These are phyloP conservation scores for Discoglossus pictus DNA, from an alignment of 2,797 vertebrate species.

Conservation along the genomic window DNA sequence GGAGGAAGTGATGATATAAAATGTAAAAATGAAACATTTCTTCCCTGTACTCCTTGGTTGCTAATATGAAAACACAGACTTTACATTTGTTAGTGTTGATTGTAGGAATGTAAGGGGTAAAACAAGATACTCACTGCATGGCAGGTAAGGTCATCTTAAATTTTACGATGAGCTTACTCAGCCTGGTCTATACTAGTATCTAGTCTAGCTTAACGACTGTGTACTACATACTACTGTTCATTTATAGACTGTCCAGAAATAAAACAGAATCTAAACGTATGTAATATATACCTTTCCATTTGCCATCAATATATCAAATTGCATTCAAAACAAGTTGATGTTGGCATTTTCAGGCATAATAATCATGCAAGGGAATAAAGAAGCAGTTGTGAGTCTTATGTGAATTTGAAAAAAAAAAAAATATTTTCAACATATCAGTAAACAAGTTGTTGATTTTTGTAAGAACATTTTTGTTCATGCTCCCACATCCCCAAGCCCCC, in stretches of 20 bases:
- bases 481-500: too few species aligned
- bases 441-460: too few species aligned
- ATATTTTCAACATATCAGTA: too few species aligned
- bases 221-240: conserved; percentile 35
- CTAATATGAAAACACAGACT: too few species aligned
- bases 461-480: too few species aligned
- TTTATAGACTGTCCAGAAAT: conserved; percentile 44
- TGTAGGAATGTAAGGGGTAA: conserved; percentile 31
- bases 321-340: too few species aligned
- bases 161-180: conserved; percentile 51
- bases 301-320: conserved; percentile 5
- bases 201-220: conserved; percentile 38
- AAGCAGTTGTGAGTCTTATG: too few species aligned
- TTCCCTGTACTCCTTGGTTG: too few species aligned
- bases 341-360: too few species aligned
- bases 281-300: conserved; percentile 7
- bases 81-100: neutral
- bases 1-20: too few species aligned
- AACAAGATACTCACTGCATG: conserved; percentile 18
- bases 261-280: conserved; percentile 12
- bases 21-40: neutral
- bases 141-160: conserved; percentile 28
- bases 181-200: conserved; percentile 43
- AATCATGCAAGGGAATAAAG: too few species aligned
- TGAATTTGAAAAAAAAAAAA: too few species aligned